Base-by-base conservation (phyloP, 2,113 vertebrate genomes). In the Phalacrocorax aristotelis region DNA sequence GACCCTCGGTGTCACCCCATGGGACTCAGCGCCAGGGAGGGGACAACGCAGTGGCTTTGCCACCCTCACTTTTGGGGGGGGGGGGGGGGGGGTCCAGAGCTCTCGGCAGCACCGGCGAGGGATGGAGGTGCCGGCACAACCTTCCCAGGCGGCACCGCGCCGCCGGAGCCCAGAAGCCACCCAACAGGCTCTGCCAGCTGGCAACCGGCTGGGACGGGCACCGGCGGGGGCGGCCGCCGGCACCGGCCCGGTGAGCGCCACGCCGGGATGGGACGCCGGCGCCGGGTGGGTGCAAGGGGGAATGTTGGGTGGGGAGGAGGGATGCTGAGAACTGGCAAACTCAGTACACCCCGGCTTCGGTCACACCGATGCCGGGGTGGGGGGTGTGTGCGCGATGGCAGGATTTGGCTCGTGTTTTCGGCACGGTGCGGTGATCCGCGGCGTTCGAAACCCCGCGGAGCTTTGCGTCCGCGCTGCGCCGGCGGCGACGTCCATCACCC, bases 181-280 rank as follows among this genome's bases (percentile, higher is more conserved):
- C 81, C 49, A 93, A 97, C 96, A 23, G 95, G 97, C 86, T 96
- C 86, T 74, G 77, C 96, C 64, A 29, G 95, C 57, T 34, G 25
- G 76, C 61, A 66, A 13, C 75, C 70, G 70, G 27, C 70, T 32
- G 93, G 79, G 70, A 58, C 70, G 16, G 76, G n/a, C 74, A 3
- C 42, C 52, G 14, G 15, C 29, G 71, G 77, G 34, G 62, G 88
- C 46, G 46, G 48, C 48, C 17, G 5, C 57, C 10, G 29, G 23
- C 64, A 38, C 60, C 40, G 12, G 55, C 29, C 26, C 7, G 54
- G 46, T 29, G 46, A 70, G n/a, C 20, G 6, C 29, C 57, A 10
- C 20, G 1, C 40, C 11, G 12, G 49, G 16, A 80, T 82, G 94
- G 83, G 75, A 8, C 38, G 7, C 3, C 10, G 14, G 42, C 46